phyloP scores from a whole-genome alignment of 2,888 invertebrate species.

The Bedellia somnulentella region DNA sequence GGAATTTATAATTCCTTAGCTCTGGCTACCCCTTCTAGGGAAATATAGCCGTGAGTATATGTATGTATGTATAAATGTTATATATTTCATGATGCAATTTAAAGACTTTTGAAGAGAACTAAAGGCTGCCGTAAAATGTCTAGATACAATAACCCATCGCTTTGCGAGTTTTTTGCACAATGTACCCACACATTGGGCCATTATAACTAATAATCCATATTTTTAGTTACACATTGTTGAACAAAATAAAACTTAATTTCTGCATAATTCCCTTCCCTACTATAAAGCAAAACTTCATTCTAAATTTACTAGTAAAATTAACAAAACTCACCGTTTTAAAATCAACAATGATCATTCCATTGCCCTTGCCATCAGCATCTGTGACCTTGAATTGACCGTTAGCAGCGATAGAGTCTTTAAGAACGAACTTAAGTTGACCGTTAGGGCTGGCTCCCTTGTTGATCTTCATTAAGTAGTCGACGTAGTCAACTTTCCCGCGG shows the following conservation, averaged over 20 bases:
- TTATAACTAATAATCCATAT: not conserved
- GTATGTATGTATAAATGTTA: too few species aligned
- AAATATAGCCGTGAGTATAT: too few species aligned
- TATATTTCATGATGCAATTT: slow-evolving; percentile 9
- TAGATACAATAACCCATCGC: too few species aligned
- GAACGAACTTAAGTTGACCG: slow-evolving; percentile 55
- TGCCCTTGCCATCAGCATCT: slow-evolving; percentile 67
- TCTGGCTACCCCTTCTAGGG: too few species aligned
- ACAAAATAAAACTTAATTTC: too few species aligned
- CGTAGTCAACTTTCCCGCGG: slow-evolving; percentile 37
- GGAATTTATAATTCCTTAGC: too few species aligned
- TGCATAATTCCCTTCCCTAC: too few species aligned
- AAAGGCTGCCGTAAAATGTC: too few species aligned
- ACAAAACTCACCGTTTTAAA: slow-evolving; percentile 49
- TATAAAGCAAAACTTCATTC: too few species aligned
- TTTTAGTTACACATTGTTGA: too few species aligned
- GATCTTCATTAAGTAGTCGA: slow-evolving; percentile 60
- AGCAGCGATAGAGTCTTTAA: slow-evolving; percentile 64
- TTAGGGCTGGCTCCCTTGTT: slow-evolving; percentile 32
- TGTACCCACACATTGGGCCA: not conserved
- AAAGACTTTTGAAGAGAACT: too few species aligned
- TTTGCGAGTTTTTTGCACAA: slow-evolving; percentile 1
- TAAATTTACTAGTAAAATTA: too few species aligned
- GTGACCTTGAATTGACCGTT: slow-evolving; percentile 65
- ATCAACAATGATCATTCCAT: slow-evolving; percentile 59